These are phyloP conservation scores for Gracilinanus agilis DNA, from an alignment of 2,113 vertebrate species.

Conservation along the genomic window DNA sequence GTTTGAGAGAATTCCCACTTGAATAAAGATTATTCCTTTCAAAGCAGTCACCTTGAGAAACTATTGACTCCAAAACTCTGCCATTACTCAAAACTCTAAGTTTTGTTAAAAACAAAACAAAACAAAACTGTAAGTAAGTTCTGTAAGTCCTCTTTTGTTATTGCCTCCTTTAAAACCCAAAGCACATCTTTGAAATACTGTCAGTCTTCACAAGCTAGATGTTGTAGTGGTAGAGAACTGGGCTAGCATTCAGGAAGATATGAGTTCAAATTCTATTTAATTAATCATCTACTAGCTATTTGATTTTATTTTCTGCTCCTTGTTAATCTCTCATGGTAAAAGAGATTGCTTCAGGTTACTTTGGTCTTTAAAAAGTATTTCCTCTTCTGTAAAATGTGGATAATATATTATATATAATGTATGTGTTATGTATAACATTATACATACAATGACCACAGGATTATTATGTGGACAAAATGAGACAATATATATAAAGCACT, in stretches of 20 bases:
- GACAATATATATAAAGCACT: no score
- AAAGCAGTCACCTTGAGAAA: neutral
- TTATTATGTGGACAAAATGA: neutral
- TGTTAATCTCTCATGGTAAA: neutral
- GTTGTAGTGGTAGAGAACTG: neutral
- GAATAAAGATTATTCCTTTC: neutral
- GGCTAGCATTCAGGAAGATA: no score
- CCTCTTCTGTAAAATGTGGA: no score
- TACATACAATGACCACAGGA: no score
- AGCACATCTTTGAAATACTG: neutral
- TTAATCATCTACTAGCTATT: neutral
- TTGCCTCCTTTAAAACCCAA: neutral
- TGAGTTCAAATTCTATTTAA: no score
- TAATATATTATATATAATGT: no score
- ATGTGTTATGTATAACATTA: no score
- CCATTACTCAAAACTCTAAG: neutral
- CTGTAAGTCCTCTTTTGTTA: neutral
- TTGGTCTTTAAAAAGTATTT: neutral
- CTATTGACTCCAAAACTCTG: neutral
- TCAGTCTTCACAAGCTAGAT: neutral
- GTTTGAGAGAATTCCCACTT: neutral
- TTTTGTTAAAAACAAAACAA: no score
- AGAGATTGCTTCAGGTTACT: neutral
- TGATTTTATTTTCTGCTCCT: neutral
- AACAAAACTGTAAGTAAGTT: neutral